These are phyloP conservation scores for Allolobophora icterica DNA, from an alignment of 2,888 invertebrate species.

Conservation along the genomic window DNA sequence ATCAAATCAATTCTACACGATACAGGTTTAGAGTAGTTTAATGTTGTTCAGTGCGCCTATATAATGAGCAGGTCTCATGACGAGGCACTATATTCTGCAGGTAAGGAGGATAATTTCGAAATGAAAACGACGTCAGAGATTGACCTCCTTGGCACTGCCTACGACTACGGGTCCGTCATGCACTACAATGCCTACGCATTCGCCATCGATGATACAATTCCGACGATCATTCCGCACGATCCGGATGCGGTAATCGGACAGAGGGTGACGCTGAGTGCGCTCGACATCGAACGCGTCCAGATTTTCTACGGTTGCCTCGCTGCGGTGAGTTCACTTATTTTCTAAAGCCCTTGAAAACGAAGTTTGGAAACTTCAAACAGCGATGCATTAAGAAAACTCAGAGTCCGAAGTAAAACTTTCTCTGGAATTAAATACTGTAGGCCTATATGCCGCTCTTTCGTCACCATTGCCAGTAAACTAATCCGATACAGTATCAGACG, in stretches of 20 bases:
- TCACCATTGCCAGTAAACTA: not conserved
- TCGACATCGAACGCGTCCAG: conserved; percentile 65
- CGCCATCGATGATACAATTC: conserved; percentile 56
- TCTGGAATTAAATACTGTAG: too few relatives aligned
- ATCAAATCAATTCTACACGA: too few relatives aligned
- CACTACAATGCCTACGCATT: conserved; percentile 73
- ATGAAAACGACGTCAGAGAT: conserved; percentile 61
- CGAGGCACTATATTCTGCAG: too few relatives aligned
- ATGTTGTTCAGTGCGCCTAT: too few relatives aligned
- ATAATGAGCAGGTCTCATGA: too few relatives aligned
- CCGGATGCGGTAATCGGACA: conserved; percentile 70
- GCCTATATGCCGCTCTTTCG: not conserved
- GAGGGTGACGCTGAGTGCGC: conserved; percentile 61
- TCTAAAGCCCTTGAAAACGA: not conserved
- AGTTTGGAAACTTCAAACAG: not conserved
- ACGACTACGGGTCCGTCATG: conserved; percentile 81
- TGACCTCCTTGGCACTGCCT: conserved; percentile 71
- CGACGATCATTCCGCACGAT: conserved; percentile 67
- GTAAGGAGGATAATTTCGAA: conserved; percentile 68
- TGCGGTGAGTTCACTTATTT: conserved; percentile 32
- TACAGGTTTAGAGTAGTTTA: too few relatives aligned
- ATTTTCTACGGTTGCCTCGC: conserved; percentile 63
- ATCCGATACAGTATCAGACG: not conserved
- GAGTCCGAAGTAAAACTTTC: too few relatives aligned
- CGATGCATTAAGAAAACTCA: not conserved